Conservation (phyloP, 37 sponge, comb jelly and placozoan species). For the Diacarnus erythraeanus region DNA sequence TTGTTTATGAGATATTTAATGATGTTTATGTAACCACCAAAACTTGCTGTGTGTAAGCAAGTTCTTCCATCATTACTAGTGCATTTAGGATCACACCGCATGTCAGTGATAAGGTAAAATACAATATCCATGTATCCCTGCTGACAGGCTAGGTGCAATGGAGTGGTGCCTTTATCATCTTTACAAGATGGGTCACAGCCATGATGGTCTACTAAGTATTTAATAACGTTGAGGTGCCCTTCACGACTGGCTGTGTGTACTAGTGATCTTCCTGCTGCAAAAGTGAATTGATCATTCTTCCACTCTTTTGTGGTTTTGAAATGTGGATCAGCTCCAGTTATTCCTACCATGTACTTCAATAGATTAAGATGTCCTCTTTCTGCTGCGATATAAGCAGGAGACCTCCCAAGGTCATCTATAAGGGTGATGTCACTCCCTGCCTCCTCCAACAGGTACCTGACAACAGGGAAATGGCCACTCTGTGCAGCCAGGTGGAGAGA, state of each 20-base stretch:
- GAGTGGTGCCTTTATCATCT: not conserved
- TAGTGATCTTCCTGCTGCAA: conserved; percentile 12
- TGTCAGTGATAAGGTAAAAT: not conserved
- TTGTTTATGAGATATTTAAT: not conserved
- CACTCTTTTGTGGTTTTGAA: not conserved
- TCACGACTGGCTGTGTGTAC: conserved; percentile 29
- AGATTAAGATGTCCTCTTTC: not conserved
- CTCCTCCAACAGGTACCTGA: conserved; percentile 4
- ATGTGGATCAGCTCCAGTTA: not conserved
- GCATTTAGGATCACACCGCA: not conserved
- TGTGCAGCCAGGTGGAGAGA: conserved; percentile 8
- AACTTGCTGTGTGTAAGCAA: not conserved
- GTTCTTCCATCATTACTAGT: not conserved
- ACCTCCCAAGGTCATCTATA: not conserved
- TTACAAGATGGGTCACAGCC: conserved; percentile 2
- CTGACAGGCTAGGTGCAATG: conserved; percentile 15
- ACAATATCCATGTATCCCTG: conserved; percentile 17
- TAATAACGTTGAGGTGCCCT: conserved; percentile 26
- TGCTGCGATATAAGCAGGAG: conserved; percentile 6
- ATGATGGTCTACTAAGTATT: conserved; percentile 17
- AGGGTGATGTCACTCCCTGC: not conserved
- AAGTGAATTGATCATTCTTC: not conserved
- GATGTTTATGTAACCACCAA: not conserved
- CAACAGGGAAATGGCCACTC: not conserved
- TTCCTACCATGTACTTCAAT: not conserved